Evolutionary conservation across 2,113 vertebrate species (phyloP), one percentile per base, ranked within the genome.

Genomic region (Ailurus styani): DNA sequence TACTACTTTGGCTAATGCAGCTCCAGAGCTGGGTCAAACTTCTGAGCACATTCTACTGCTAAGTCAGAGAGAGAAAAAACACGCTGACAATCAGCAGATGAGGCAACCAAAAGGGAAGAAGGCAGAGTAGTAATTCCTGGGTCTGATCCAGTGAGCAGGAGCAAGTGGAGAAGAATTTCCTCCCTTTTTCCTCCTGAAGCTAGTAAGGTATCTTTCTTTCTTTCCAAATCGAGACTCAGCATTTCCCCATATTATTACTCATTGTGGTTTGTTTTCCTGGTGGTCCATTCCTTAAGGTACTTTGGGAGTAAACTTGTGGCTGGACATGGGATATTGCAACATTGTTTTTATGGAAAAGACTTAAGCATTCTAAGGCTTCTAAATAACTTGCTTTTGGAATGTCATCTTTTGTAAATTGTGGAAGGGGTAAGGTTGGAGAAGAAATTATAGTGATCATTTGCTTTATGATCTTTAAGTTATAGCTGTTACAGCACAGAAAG

Each of bases 351-450:
- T 87, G 47, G 84, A 57, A 87, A 92, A 94, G 60, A 73, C 25
- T 66, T 66, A 5, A 23, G 52, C 70, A 73, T 78, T 52, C 47
- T 83, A 87, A 89, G 75, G 45, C 8, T 96, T 95, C 70, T 87
- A 92, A 83, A 81, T 94, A 86, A 40, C 52, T 94, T 83, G n/a
- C 15, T 75, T 88, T 96, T 87, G 21, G 42, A 79, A 73, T 92
- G 70, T 66, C 27, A 47, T 47, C 66, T 54, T 96, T 60, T 90
- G 72, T 82, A 93, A n/a, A 57, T 57, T 79, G 73, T 79, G 27
- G 47, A 92, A 12, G n/a, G 25, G 37, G 31, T 66, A 15, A 62
- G 60, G 31, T 72, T 75, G 11, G 42, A 86, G 72, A 89, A 68
- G 17, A 66, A 83, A 70, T 42, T 12, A 31, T 70, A 66, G 29